Evolutionary conservation across 2,797 vertebrate genomes (phyloP), one percentile per base, ranked within the genome.

Genomic region (Acanthiza pusilla): DNA sequence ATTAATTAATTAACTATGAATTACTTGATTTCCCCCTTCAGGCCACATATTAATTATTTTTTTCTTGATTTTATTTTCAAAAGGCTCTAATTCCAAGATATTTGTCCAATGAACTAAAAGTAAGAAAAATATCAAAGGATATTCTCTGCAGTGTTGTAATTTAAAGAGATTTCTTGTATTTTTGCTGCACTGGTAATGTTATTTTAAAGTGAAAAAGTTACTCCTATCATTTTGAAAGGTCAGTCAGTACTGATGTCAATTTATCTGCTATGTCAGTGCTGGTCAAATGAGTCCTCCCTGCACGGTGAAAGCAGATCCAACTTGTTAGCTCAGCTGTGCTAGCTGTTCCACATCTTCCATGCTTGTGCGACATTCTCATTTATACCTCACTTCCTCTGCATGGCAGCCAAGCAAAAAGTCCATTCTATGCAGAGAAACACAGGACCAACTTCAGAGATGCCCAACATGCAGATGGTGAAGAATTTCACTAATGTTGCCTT

Each of bases 151-250:
- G 2, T 34, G 26, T 51, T 88, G 72, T 45, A 68, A 75, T 36
- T 58, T 26, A 84, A 90, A 86, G 9, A 86, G 85, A 73, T 43
- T 23, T 60, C 2, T 47, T 72, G 6, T 18, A 10, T 47, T 50
- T 84, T 87, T 32, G 17, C 30, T 81, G 32, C 6, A 29, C 21
- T 57, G 9, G 16, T 77, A 81, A 80, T 66, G 38, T 71, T 80
- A 60, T 89, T 86, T 78, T 73, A 72, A 85, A 93, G 22, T 53
- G 34, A 62, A 94, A 79, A 32, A 43, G 22, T 80, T 88, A 66
- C 32, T 95, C 25, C 43, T 83, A 21, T 58, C 27, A 62, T 89
- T 81, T 86, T 61, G 30, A 93, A 96, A 94, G 34, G 34, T 92
- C 48, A 70, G 2, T 83, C 48, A 70, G 2, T 83, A 16, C 32